Base-by-base conservation (phyloP, 2,113 vertebrate genomes). In the Brachionichthys hirsutus region DNA sequence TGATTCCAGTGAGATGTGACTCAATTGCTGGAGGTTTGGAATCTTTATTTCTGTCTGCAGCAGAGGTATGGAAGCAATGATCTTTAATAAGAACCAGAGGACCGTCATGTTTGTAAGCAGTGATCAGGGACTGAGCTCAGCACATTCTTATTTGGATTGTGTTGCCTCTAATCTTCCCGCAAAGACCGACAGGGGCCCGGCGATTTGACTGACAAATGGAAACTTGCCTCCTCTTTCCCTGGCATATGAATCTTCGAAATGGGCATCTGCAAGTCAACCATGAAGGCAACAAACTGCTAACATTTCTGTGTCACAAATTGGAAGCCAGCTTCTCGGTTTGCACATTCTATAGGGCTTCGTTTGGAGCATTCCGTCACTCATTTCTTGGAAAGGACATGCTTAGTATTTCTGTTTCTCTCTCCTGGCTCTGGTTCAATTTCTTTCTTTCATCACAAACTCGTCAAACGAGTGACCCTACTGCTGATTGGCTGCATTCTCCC, bases 41-140 rank as follows among this genome's bases (percentile, higher is more conserved):
- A 82, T 83, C 77, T 84, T 81, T 85, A 79, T 84, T 81, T 84
- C 63, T 62, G 80, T 80, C 73, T 73, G 72, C 81, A 81, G 78
- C 70, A 67, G 66, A 83, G 82, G 78, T 83, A 85, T 88, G 82
- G 82, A 89, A 86, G 84, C 81, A 85, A 87, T 88, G 81, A 87
- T 69, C 61, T 70, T 34, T 84, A 90, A 87, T 87, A 67, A 70
- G 83, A 85, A 87, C 80, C 87, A 88, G 81, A 89, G 78, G 78
- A 87, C 73, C 58, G 71, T 73, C 52, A 20, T 81, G 72, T 87
- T 85, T 77, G 78, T 71, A 48, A 73, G 80, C 64, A 67, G 76
- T 54, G 77, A 83, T 78, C 66, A n/a, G 44, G 75, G 70, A 85
- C 64, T 62, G 77, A 77, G 82, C 78, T 73, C 64, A 78, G 75